Conservation (phyloP, 2,888 invertebrate species). For the Cephus pulcher region DNA sequence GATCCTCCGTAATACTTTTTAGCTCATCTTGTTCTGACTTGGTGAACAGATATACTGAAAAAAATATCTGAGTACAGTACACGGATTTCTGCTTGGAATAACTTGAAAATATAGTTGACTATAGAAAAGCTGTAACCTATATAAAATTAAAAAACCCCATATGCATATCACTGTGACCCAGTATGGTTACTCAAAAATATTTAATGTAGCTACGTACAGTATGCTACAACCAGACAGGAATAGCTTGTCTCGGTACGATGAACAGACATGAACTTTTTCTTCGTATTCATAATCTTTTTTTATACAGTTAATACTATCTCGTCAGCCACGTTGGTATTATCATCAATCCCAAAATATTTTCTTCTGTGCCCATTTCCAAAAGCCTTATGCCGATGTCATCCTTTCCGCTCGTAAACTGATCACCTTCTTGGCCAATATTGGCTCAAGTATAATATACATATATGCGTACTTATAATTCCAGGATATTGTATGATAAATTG, state of each 20-base stretch:
- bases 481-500: not conserved
- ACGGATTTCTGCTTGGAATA: not conserved
- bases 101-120: not conserved
- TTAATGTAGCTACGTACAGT: not conserved
- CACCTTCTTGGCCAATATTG: not conserved
- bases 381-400: not conserved
- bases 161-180: not conserved
- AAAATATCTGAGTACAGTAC: not conserved
- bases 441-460: not conserved
- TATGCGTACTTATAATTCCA: not conserved
- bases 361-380: no score
- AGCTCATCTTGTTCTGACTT: not conserved
- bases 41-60: not conserved
- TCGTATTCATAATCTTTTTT: not conserved
- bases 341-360: no score
- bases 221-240: not conserved
- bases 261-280: no score
- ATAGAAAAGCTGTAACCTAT: not conserved
- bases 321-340: no score
- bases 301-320: not conserved
- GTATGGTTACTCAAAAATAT: not conserved
- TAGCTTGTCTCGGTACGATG: no score
- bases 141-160: not conserved
- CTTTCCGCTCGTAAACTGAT: not conserved
- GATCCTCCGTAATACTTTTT: not conserved